Evolutionary conservation across 2,797 vertebrate species (phyloP).

Genomic region (Trachops cirrhosus): DNA sequence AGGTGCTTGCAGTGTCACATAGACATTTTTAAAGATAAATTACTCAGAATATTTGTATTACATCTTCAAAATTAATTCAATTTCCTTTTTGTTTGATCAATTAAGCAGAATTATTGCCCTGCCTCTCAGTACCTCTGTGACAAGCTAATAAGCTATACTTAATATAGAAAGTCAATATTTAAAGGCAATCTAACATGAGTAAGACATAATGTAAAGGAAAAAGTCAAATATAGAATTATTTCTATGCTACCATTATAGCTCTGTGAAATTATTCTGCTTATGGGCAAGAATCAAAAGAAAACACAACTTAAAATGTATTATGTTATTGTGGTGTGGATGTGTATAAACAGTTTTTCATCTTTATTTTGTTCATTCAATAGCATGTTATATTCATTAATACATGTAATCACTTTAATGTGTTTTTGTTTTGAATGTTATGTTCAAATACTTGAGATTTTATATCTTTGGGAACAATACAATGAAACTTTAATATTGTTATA

Average conservation of each 20-base stretch:
- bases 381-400: background rate
- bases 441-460: background rate
- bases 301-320: background rate
- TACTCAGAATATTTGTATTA: background rate
- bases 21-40: background rate
- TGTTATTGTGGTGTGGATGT: background rate
- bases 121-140: background rate
- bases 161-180: constrained; percentile 24
- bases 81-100: constrained; percentile 4
- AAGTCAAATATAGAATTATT: background rate
- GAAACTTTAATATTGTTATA: background rate
- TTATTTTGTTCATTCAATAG: background rate
- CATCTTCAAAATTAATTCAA: background rate
- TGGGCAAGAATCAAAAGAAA: background rate
- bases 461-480: background rate
- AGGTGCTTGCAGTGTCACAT: background rate
- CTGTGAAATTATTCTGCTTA: background rate
- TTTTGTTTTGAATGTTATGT: constrained; percentile 13
- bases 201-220: background rate
- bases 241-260: background rate
- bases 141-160: background rate
- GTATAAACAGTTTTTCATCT: background rate
- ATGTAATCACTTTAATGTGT: background rate
- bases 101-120: background rate
- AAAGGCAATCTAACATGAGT: background rate